phyloP scores from a whole-genome alignment of 2,888 invertebrate genomes.

The Spodoptera littoralis region DNA sequence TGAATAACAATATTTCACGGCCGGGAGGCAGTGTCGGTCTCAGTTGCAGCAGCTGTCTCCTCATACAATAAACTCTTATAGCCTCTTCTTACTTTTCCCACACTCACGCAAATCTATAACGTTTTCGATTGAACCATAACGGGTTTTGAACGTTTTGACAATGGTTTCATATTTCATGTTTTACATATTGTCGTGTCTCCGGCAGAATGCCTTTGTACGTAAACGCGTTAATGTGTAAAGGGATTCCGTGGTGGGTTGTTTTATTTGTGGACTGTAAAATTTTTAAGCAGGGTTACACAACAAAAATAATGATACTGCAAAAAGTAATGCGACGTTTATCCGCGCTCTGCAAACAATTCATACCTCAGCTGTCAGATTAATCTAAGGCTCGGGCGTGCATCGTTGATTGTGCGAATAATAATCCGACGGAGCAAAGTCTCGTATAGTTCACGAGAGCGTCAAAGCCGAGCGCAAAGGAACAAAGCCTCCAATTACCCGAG shows the following conservation, averaged over 20 bases:
- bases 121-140: constrained; percentile 51
- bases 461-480: constrained; percentile 84
- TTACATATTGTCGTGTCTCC: constrained; percentile 48
- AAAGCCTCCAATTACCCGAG: constrained; percentile 87
- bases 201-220: constrained; percentile 53
- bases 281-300: constrained; percentile 58
- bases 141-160: constrained; percentile 59
- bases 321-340: constrained; percentile 75
- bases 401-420: constrained; percentile 85
- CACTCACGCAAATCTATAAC: constrained; percentile 67
- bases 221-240: constrained; percentile 49
- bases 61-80: constrained; percentile 55
- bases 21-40: constrained; percentile 38
- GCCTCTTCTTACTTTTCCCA: constrained; percentile 60
- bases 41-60: constrained; percentile 60
- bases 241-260: constrained; percentile 51
- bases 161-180: constrained; percentile 65
- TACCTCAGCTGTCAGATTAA: constrained; percentile 83
- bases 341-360: constrained; percentile 73
- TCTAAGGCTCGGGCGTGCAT: constrained; percentile 75
- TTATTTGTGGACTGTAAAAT: constrained; percentile 62
- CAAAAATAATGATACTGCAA: constrained; percentile 64
- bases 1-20: constrained; percentile 52
- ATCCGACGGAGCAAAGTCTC: constrained; percentile 72
- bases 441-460: constrained; percentile 79